Base-by-base conservation (phyloP, 2,797 vertebrate species). In the Enteromius paludinosus region DNA sequence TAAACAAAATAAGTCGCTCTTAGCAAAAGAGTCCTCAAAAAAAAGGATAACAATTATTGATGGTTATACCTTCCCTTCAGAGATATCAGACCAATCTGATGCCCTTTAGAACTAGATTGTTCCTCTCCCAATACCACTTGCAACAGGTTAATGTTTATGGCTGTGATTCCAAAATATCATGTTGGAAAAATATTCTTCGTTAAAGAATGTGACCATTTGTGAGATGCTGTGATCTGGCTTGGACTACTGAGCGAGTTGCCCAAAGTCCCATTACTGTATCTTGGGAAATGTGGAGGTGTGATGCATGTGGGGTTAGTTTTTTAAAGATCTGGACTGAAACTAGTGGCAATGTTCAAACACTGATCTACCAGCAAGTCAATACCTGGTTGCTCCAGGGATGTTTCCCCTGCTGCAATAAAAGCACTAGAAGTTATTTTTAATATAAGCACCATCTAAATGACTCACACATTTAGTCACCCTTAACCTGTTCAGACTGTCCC, bases 161-260 rank as follows among this genome's bases (percentile, higher is more conserved):
- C 49, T 10, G 20, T n/a, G 10, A 59, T 59, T 59, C 1, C 23
- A 59, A 41, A 41, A 68, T 2, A 0, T 35, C 0, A 64, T 20
- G 0, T 23, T 8, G 14, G 3, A 20, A 35, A 38, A 66, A 38
- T 41, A 66, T 66, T 38, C 8, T 38, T 38, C 17, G 23, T 10
- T n/a, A 3, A 10, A 49, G 2, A 70, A 18, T 47, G 12, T 79
- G 23, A 59, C 11, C 11, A 30, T 70, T 4, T 5, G 5, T 28
- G 33, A 79, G 47, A 66, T 14, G 0, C 43, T n/a, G 5, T 35
- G 28, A 68, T 68, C 23, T 79, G 18, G 23, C 69, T 49, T 3
- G 49, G n/a, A 79, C 47, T 41, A 56, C 41, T 43, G 10, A 41
- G 65, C 30, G 49, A 79, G 23, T 43, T 79, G 23, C 69, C 49